Base-by-base conservation (phyloP, 30 jellyfish, hydroid and myxozoan genomes). In the Aurelia coerulea region DNA sequence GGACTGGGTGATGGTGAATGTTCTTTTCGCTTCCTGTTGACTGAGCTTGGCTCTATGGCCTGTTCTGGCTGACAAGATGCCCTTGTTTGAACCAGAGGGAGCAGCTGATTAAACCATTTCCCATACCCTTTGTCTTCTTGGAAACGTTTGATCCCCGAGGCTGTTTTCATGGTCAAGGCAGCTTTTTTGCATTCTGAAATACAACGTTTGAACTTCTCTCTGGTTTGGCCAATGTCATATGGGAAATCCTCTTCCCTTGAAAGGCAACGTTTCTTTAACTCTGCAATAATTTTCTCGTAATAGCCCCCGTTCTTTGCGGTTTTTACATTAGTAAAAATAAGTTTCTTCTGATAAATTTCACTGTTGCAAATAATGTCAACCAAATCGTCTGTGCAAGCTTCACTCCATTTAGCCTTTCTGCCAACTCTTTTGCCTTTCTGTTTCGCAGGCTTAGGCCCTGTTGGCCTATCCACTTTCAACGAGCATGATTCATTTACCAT, bases 41-140 rank as follows among this genome's bases (percentile, higher is more conserved):
- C 42, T 19, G 73, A 74, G 56, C 74, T 46, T 60, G 63, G 79
- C 78, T 77, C 88, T 35, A 77, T 77, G 34, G 78, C 88, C 74
- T 75, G 86, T 39, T 77, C 88, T 53, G 88, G 88, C 62, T 77
- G 88, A 39, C 88, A 77, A 16, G 79, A 77, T 58, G 68, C 88
- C 39, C 88, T 23, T 53, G 88, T 53, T 60, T 77, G 88, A 37
- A 77, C 56, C 33, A 77, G 34, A 10, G 88, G 79, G 56, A 46
- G 58, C 76, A 56, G 60, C 76, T 77, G 90, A 11, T 66, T 50
- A 17, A 80, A 63, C 86, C 85, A 80, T 35, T 70, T 68, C 33
- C 91, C 76, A 23, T 60, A 54, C 46, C 63, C 34, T 66, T 65
- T 63, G 10, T 42, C 90, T 15, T 79, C 90, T 29, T 37, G 68